Conservation (phyloP, 2,888 invertebrate genomes). For the Podotricha telesiphe region DNA sequence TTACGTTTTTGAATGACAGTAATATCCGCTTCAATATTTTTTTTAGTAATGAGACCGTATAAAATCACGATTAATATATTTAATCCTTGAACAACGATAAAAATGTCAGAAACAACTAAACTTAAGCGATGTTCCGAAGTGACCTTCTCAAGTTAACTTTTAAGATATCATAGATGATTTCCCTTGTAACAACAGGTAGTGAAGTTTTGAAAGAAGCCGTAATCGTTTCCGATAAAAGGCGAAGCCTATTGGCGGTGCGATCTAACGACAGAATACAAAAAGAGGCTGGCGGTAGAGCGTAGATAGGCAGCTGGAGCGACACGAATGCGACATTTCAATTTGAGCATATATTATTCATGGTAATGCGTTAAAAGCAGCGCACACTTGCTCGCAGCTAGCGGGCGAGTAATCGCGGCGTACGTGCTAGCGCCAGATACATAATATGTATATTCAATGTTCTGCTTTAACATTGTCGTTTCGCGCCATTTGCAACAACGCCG, state of each 20-base stretch:
- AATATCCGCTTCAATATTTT: constrained; percentile 11
- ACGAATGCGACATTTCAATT: constrained; percentile 83
- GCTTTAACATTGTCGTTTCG: constrained; percentile 81
- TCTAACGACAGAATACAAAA: constrained; percentile 68
- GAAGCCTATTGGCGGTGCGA: constrained; percentile 72
- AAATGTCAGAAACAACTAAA: constrained; percentile 17
- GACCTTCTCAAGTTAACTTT: not conserved
- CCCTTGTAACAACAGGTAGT: constrained; percentile 20
- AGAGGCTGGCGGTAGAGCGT: constrained; percentile 58
- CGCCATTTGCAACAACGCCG: constrained; percentile 74
- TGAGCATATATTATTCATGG: constrained; percentile 83
- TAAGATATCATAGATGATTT: constrained; percentile 5
- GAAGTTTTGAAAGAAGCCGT: constrained; percentile 27
- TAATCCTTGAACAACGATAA: not conserved
- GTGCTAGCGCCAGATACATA: constrained; percentile 70
- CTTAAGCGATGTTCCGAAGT: not conserved
- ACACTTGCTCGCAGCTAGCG: constrained; percentile 67
- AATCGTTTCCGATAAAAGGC: constrained; percentile 58
- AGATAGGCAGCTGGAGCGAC: constrained; percentile 76
- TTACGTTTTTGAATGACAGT: constrained; percentile 40
- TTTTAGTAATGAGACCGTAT: not conserved
- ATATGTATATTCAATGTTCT: constrained; percentile 77
- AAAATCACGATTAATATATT: not conserved
- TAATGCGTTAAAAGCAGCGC: constrained; percentile 82
- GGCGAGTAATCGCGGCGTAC: constrained; percentile 77